Conservation (phyloP, 2,113 vertebrate species). For the Epinephelus fuscoguttatus region DNA sequence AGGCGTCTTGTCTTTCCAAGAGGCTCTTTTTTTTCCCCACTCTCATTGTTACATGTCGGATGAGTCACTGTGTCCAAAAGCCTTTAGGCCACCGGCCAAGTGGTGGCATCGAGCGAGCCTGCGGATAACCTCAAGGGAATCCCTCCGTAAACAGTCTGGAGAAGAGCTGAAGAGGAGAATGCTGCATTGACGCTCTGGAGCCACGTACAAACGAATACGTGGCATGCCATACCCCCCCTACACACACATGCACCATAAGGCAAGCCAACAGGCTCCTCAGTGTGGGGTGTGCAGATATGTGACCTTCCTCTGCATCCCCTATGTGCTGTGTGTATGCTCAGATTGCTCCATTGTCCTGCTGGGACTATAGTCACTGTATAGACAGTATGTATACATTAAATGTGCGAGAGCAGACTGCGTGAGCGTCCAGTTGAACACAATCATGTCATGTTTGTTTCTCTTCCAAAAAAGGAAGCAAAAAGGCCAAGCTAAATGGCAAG, state of each 20-base stretch:
- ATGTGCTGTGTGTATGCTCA: conserved; percentile 31
- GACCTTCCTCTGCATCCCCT: conserved; percentile 62
- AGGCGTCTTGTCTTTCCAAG: conserved; percentile 56
- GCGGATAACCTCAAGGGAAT: conserved; percentile 71
- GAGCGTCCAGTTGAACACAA: background rate
- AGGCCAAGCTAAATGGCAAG: background rate
- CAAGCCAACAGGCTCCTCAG: conserved; percentile 60
- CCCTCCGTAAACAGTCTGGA: conserved; percentile 59
- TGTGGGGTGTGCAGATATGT: conserved; percentile 69
- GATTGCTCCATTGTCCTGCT: conserved; percentile 45
- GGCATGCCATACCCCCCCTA: conserved; percentile 70
- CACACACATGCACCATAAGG: conserved; percentile 61
- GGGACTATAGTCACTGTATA: conserved; percentile 21
- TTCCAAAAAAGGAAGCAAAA: background rate
- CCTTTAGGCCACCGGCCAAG: conserved; percentile 57
- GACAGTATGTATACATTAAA: conserved; percentile 6
- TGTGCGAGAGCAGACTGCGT: background rate
- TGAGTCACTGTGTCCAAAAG: conserved; percentile 67
- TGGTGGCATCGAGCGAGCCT: conserved; percentile 48
- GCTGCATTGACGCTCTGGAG: conserved; percentile 51
- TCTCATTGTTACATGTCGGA: conserved; percentile 57
- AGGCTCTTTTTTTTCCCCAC: conserved; percentile 20
- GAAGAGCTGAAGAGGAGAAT: conserved; percentile 49
- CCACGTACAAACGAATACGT: conserved; percentile 59
- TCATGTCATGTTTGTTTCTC: background rate